These are phyloP conservation scores for Hyperoodon ampullatus DNA, from an alignment of 2,113 vertebrate species.

Conservation along the genomic window DNA sequence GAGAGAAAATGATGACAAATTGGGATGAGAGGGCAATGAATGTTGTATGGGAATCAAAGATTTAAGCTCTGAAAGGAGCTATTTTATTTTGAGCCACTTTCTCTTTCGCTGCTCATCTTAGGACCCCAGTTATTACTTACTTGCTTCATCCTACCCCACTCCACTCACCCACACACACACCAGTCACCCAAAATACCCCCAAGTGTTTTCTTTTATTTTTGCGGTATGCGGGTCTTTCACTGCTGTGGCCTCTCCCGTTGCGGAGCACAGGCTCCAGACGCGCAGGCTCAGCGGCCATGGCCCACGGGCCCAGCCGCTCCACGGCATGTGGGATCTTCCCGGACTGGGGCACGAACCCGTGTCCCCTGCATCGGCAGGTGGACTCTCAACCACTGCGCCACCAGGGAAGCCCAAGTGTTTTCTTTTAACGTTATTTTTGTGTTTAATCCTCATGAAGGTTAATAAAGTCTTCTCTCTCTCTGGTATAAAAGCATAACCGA, in stretches of 20 bases:
- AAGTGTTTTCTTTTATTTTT: not conserved
- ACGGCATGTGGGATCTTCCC: no score
- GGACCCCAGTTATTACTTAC: not conserved
- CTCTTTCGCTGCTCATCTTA: not conserved
- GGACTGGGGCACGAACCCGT: no score
- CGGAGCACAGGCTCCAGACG: no score
- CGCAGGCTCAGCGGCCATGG: no score
- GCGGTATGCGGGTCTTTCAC: no score
- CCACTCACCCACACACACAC: not conserved
- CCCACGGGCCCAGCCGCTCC: no score
- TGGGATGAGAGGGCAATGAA: not conserved
- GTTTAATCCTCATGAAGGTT: slow-evolving; percentile 79
- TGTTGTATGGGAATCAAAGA: not conserved
- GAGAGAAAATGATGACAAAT: slow-evolving; percentile 33
- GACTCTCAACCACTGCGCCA: no score
- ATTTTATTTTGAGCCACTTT: not conserved
- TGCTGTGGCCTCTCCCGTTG: no score
- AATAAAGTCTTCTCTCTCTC: slow-evolving; percentile 71
- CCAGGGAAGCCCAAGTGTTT: not conserved
- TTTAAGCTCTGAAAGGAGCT: not conserved
- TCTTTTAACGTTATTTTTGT: slow-evolving; percentile 56
- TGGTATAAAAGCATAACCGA: slow-evolving; percentile 76
- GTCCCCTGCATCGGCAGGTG: no score
- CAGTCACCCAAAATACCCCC: not conserved
- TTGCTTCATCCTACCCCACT: not conserved